Conservation (phyloP, 2,888 invertebrate genomes). For the Helicoverpa assulta region DNA sequence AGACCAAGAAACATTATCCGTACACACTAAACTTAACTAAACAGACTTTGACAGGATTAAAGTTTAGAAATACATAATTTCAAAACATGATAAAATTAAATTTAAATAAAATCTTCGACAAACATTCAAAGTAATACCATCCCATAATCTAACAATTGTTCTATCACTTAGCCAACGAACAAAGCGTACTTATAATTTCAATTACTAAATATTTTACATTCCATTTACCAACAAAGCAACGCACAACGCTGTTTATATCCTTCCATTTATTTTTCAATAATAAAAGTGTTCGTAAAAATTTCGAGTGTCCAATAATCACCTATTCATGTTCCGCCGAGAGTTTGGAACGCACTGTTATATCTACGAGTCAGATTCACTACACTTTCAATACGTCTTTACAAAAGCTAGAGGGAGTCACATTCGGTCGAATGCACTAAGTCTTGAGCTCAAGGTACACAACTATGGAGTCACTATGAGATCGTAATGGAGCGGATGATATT, state of each 20-base stretch:
- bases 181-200: slow-evolving; percentile 82
- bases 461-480: slow-evolving; percentile 72
- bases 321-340: slow-evolving; percentile 81
- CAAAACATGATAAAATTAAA: slow-evolving; percentile 42
- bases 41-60: slow-evolving; percentile 23
- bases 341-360: slow-evolving; percentile 74
- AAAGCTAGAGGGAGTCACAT: slow-evolving; percentile 76
- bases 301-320: slow-evolving; percentile 84
- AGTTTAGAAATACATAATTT: slow-evolving; percentile 13
- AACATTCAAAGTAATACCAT: slow-evolving; percentile 76
- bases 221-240: slow-evolving; percentile 84
- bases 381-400: slow-evolving; percentile 73
- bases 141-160: slow-evolving; percentile 82
- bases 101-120: slow-evolving; percentile 56
- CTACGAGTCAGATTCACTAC: slow-evolving; percentile 70
- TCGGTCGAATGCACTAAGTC: slow-evolving; percentile 71
- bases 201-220: slow-evolving; percentile 81
- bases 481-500: slow-evolving; percentile 70
- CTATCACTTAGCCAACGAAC: slow-evolving; percentile 81
- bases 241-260: slow-evolving; percentile 80
- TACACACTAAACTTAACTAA: slow-evolving; percentile 26
- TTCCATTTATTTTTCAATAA: slow-evolving; percentile 72
- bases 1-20: slow-evolving; percentile 42
- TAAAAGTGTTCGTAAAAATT: slow-evolving; percentile 81
- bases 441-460: slow-evolving; percentile 70